Evolutionary conservation across 2,797 vertebrate species (phyloP), one percentile per base, ranked within the genome.

Genomic region (Sebastes itinus): DNA sequence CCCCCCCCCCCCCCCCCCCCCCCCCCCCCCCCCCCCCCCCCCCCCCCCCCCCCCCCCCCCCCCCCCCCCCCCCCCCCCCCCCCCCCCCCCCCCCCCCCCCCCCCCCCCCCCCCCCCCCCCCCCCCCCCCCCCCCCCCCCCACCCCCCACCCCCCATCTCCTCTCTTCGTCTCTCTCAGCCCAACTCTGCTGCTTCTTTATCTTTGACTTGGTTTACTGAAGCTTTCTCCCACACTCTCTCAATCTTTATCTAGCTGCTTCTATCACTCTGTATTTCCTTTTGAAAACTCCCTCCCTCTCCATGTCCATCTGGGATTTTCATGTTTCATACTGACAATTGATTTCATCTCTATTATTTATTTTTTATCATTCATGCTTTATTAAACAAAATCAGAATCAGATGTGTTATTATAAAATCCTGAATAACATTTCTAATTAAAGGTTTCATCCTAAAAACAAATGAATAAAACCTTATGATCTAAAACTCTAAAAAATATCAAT

Each of bases 211-310:
- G 33, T 61, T 72, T 72, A 13, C 72, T 66, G 76, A 59, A 67
- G 49, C 52, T 27, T 60, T 78, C 35, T 73, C 56, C 61, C 54
- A 67, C 60, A 71, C 55, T 42, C 54, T 75, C 79, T 81, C 56
- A 81, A 27, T 72, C 60, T 69, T 58, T 73, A 72, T 77, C 78
- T 38, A 56, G 55, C 72, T 32, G 42, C 68, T 79, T 72, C 72
- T 46, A 74, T 67, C 64, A 25, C 60, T 79, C 30, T 69, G 61
- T 64, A 46, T 75, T 69, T 59, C 68, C 52, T 63, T 46, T 46
- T 46, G 14, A 16, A 46, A 16, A 13, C 59, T 59, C 60, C 78
- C 66, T 73, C 61, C 49, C 67, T 58, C 61, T 46, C 42, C 42
- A 46, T 1, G 42, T 63, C 62, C 38, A 22, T 60, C 58, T 61